Evolutionary conservation across 2,888 invertebrate species (phyloP), one percentile per base, ranked within the genome.

Genomic region (Linnaemya tessellans): DNA sequence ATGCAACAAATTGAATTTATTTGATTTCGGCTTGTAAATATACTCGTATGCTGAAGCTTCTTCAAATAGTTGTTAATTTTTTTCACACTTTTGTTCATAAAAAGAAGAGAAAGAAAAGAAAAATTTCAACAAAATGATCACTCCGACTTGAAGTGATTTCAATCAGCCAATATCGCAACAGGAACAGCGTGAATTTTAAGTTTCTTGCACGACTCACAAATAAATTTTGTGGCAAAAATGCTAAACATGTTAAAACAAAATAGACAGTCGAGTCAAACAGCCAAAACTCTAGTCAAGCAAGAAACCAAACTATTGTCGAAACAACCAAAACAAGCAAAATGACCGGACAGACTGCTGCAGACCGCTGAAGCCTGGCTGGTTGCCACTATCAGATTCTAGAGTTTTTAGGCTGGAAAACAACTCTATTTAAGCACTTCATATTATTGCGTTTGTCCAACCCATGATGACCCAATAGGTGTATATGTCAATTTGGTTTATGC

Each of bases 141-240:
- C 68, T 82, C n/a, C 51, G 82, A 70, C 15, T 60, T 67, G 51
- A 60, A 88, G 87, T 88, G 90, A 90, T 90, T 90, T 90, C 89
- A 89, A 90, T 90, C 90, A 91, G 90, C 89, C 90, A 91, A 90
- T 89, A 89, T 77, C 78, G 73, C 82, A 75, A 60, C 74, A 68
- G 88, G 88, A 89, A 88, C 86, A 84, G 81, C 80, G 77, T 67
- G 80, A 82, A 75, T 82, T 68, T 78, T 80, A 77, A 83, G 82
- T 82, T 82, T 70, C 49, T 78, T 15, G 80, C 80, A 84, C 86
- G 86, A 87, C 68, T 82, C 80, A 58, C 87, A 87, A 87, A 88
- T 87, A 88, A 88, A 88, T 87, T 88, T 88, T 86, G 86, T 87
- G 83, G 64, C 77, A 87, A 87, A 85, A 86, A 87, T 86, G 86